Evolutionary conservation across 1,140 invertebrate species (phyloP).

Genomic region (Drosophila kikkawai): DNA sequence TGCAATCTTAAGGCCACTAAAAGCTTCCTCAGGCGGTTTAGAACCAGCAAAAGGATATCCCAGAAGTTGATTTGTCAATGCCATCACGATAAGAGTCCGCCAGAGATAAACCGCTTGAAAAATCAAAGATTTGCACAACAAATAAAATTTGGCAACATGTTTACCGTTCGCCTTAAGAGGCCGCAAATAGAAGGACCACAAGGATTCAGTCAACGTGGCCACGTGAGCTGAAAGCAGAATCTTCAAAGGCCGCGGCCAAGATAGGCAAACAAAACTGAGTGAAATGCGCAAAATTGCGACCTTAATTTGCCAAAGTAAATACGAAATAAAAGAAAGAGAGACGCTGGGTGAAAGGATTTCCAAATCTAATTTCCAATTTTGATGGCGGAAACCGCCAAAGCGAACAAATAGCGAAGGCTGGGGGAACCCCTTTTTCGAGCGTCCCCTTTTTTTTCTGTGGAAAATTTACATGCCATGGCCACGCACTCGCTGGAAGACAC

Average conservation of each 20-base stretch:
- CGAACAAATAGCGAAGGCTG: constrained; percentile 28
- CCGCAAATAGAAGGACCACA: constrained; percentile 27
- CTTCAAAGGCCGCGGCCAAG: constrained; percentile 66
- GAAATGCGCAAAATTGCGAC: constrained; percentile 78
- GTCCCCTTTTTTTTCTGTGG: constrained; percentile 10
- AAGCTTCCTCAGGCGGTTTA: not conserved
- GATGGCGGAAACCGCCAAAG: constrained; percentile 66
- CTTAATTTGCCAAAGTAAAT: constrained; percentile 84
- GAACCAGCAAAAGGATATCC: not conserved
- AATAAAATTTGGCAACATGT: constrained; percentile 73
- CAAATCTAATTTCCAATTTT: constrained; percentile 83
- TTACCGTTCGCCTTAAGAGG: constrained; percentile 65
- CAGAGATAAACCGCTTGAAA: constrained; percentile 65
- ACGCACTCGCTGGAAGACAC: constrained; percentile 48
- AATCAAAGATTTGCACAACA: constrained; percentile 73
- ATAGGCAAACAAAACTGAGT: constrained; percentile 45
- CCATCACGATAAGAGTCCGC: constrained; percentile 37
- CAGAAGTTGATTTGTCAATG: constrained; percentile 40
- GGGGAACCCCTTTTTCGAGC: constrained; percentile 45
- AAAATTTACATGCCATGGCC: constrained; percentile 62
- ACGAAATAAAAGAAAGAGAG: constrained; percentile 48
- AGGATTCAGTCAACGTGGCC: constrained; percentile 42
- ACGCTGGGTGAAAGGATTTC: constrained; percentile 69
- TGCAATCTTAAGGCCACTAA: not conserved
- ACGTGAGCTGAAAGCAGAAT: constrained; percentile 76